Conservation (phyloP, 2,113 vertebrate genomes). For the Tautogolabrus adspersus region DNA sequence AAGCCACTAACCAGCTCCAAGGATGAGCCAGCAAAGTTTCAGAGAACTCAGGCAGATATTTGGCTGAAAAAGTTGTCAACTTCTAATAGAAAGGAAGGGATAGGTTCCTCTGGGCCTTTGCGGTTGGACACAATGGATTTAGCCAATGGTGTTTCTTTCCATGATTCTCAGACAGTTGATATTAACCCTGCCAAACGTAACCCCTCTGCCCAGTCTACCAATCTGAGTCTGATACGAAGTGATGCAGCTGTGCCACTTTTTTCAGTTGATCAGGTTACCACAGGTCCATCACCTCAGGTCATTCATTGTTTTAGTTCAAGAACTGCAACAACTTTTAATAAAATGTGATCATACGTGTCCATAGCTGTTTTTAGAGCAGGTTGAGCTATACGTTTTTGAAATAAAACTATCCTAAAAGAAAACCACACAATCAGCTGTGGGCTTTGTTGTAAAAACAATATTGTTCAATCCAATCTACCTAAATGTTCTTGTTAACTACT, state of each 20-base stretch:
- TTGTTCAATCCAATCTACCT: background rate
- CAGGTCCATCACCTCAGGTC: conserved; percentile 36
- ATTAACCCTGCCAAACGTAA: background rate
- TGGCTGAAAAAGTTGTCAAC: conserved; percentile 4
- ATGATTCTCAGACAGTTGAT: conserved; percentile 3
- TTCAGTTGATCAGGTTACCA: conserved; percentile 44
- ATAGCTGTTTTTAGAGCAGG: background rate
- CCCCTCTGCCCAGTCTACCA: conserved; percentile 6
- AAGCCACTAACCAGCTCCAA: conserved; percentile 19
- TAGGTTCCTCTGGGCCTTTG: conserved; percentile 34
- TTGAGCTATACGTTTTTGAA: background rate
- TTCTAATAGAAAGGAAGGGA: background rate
- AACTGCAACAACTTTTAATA: conserved; percentile 3
- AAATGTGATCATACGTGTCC: background rate
- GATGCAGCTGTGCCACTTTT: conserved; percentile 27
- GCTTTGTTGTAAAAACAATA: background rate
- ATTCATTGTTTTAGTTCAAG: conserved; percentile 30
- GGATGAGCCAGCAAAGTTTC: conserved; percentile 1
- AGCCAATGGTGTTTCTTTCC: conserved; percentile 78
- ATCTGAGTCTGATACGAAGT: conserved; percentile 41
- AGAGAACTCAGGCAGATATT: background rate
- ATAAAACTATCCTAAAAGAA: too few species aligned
- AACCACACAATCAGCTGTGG: too few species aligned
- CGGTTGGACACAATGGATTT: conserved; percentile 67
- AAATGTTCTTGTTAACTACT: background rate